Conservation (phyloP, 2,113 vertebrate genomes). For the Azemiops feae region DNA sequence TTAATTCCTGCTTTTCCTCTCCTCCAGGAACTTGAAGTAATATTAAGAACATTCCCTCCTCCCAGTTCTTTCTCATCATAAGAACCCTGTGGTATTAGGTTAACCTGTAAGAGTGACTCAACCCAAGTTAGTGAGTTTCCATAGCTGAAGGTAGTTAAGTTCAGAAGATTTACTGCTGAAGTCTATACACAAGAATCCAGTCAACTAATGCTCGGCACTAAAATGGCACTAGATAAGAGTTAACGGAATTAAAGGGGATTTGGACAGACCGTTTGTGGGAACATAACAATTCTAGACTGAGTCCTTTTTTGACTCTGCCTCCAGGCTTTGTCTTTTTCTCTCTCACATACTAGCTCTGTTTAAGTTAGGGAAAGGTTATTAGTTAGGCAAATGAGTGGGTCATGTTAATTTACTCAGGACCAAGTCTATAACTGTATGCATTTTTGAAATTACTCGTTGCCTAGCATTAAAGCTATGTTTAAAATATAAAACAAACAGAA, state of each 20-base stretch:
- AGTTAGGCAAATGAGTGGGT: neutral
- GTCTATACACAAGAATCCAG: neutral
- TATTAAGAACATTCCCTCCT: neutral
- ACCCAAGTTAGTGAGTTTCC: neutral
- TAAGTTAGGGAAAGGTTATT: neutral
- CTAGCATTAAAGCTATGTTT: neutral
- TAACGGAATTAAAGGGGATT: neutral
- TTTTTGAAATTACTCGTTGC: neutral
- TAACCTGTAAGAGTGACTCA: neutral
- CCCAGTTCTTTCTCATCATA: neutral
- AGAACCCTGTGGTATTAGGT: neutral
- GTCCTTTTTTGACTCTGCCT: neutral
- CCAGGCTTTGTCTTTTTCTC: neutral
- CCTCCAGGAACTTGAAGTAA: neutral
- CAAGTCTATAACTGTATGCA: neutral
- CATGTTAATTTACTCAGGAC: neutral
- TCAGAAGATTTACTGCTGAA: neutral
- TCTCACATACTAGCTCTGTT: neutral
- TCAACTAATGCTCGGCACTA: neutral
- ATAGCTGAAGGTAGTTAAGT: neutral
- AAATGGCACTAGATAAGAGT: neutral
- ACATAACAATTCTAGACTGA: neutral
- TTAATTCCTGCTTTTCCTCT: neutral
- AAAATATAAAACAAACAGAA: constrained; percentile 1
- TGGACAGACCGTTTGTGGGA: neutral